Conservation (phyloP, 1,140 invertebrate species). For the Anoplolepis gracilipes region DNA sequence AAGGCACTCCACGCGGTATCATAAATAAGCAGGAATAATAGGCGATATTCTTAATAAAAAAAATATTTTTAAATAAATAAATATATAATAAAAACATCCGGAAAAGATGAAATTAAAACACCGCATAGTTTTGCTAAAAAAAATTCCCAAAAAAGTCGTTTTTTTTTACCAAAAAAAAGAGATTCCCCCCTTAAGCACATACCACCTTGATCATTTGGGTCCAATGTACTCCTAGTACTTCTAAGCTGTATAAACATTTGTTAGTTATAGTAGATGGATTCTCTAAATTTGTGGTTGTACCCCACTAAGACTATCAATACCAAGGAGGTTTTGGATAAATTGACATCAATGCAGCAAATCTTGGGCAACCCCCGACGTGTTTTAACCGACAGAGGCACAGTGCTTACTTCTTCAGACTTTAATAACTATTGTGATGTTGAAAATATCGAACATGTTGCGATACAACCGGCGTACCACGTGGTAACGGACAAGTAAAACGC, state of each 20-base stretch:
- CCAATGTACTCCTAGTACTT: neutral
- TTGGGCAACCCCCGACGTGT: neutral
- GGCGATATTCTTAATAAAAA: too few species aligned
- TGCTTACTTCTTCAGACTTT: constrained; percentile 9
- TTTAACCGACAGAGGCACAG: neutral
- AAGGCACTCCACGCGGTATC: too few species aligned
- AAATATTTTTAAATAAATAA: too few species aligned
- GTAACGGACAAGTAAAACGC: constrained; percentile 11
- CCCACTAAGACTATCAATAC: neutral
- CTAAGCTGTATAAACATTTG: constrained; percentile 1
- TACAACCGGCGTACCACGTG: neutral
- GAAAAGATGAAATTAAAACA: too few species aligned
- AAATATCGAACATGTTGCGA: neutral
- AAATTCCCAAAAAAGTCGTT: too few species aligned
- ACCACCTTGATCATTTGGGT: constrained; percentile 2
- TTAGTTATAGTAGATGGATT: constrained; percentile 16
- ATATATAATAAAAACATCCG: too few species aligned
- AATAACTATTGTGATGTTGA: neutral
- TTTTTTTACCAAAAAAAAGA: too few species aligned
- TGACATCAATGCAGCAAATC: neutral
- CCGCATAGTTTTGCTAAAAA: too few species aligned
- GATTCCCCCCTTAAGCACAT: too few species aligned
- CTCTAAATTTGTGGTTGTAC: constrained; percentile 28
- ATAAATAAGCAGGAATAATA: too few species aligned
- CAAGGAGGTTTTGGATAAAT: neutral